Base-by-base conservation (phyloP, 2,797 vertebrate genomes). In the Lepus oiostolus region DNA sequence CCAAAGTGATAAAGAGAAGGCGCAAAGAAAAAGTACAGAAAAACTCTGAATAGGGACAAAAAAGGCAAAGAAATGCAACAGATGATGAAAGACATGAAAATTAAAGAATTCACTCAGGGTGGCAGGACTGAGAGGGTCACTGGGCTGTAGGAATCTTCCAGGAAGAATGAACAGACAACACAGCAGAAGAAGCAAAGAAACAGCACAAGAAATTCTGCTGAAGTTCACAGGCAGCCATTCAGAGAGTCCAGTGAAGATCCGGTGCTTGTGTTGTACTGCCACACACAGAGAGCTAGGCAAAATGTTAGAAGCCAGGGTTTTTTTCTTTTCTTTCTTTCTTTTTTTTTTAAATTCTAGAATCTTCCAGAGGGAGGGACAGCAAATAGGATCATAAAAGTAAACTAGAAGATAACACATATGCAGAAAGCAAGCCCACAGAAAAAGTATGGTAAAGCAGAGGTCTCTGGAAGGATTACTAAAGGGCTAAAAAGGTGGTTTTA, bases 31-130 rank as follows among this genome's bases (percentile, higher is more conserved):
- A 50, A 30, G 52, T 42, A 42, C 38, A 75, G 30, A 9, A 60
- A 54, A 79, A 67, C 12, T 81, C 52, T 60, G 3, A 90, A 79
- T 22, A 52, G 62, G 21, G 38, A 52, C 72, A 32, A 42, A 42
- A 96, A 94, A 38, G 22, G 50, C 12, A 90, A 86, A 92, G 14
- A 52, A 42, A 87, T 75, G 21, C 62, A 67, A 38, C 26, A 71
- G 58, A 54, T 67, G 32, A 75, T 16, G 35, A 76, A 93, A 81
- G 47, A 42, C 17, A 50, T 87, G 35, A 71, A 79, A 87, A 30
- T 72, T 28, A 58, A 88, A 88, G 68, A 76, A 42, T 52, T 17
- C 30, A 62, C 54, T 21, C 9, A 35, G 68, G 30, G 32, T 13
- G 12, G 21, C 5, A 21, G 62, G 50, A 21, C 17, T 74, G 17